phyloP scores from a whole-genome alignment of 2,797 vertebrate species.

The Pithecia hirsuta region DNA sequence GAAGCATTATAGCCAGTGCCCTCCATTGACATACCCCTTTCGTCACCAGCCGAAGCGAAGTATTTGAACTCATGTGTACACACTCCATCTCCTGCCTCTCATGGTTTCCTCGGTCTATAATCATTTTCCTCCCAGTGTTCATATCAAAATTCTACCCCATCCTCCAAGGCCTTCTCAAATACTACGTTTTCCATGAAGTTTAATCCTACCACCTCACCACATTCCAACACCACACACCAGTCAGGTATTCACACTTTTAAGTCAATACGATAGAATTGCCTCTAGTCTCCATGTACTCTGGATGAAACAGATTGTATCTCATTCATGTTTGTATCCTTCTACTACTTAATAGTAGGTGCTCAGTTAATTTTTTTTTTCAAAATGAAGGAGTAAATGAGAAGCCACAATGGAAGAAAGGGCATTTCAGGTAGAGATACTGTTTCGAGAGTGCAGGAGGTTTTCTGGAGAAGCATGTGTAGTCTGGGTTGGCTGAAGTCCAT shows the following conservation, averaged over 20 bases:
- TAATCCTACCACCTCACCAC: neutral
- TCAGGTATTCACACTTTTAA: neutral
- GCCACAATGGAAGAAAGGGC: neutral
- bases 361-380: neutral
- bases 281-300: neutral
- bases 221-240: neutral
- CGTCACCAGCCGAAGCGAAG: neutral
- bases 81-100: neutral
- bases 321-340: neutral
- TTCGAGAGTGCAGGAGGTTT: constrained; percentile 26
- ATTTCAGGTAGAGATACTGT: neutral
- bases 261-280: neutral
- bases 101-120: neutral
- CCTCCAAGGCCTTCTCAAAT: neutral
- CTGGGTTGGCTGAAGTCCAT: constrained; percentile 36
- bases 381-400: constrained; percentile 29
- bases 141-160: neutral
- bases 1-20: neutral
- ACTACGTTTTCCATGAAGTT: neutral
- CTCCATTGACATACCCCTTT: neutral
- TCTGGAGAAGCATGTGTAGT: neutral
- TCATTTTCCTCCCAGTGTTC: neutral
- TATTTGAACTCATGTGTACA: neutral
- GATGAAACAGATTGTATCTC: neutral
- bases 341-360: neutral